Conservation (phyloP, 2,888 invertebrate species). For the Steromphala cineraria region DNA sequence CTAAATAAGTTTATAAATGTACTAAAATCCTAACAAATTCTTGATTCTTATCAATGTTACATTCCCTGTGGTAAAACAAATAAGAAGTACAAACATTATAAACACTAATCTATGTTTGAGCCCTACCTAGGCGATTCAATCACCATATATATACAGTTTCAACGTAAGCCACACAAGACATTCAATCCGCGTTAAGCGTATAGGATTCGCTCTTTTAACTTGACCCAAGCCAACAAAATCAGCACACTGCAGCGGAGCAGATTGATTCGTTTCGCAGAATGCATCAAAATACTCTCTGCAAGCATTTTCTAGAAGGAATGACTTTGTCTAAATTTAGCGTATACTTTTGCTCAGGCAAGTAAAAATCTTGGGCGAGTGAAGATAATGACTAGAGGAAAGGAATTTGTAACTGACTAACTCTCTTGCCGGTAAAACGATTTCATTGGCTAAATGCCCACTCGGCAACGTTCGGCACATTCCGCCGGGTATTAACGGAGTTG, state of each 20-base stretch:
- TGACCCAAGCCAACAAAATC: too few species aligned
- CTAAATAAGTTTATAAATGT: too few species aligned
- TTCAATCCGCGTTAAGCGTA: too few species aligned
- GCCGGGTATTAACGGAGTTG: constrained; percentile 5
- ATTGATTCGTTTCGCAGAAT: neutral
- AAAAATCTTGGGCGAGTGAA: neutral
- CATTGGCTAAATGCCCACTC: constrained; percentile 16
- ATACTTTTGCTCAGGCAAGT: neutral
- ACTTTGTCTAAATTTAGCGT: neutral
- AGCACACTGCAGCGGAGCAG: neutral
- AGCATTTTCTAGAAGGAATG: neutral
- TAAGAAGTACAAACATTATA: too few species aligned
- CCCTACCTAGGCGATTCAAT: too few species aligned
- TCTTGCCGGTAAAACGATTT: constrained; percentile 8
- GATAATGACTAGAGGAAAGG: neutral
- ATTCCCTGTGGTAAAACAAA: too few species aligned
- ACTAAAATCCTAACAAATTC: too few species aligned
- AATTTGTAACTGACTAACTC: constrained; percentile 2
- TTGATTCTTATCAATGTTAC: too few species aligned
- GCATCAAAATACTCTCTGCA: neutral
- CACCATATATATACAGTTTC: too few species aligned
- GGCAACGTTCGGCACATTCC: constrained; percentile 12
- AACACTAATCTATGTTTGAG: too few species aligned
- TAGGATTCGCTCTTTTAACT: too few species aligned
- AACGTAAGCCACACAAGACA: too few species aligned